A percentile compares a stretch with the other conserved stretches of the same genome.
Conservation (phyloP, 2,113 vertebrate genomes). For the Pangasianodon gigas region DNA sequence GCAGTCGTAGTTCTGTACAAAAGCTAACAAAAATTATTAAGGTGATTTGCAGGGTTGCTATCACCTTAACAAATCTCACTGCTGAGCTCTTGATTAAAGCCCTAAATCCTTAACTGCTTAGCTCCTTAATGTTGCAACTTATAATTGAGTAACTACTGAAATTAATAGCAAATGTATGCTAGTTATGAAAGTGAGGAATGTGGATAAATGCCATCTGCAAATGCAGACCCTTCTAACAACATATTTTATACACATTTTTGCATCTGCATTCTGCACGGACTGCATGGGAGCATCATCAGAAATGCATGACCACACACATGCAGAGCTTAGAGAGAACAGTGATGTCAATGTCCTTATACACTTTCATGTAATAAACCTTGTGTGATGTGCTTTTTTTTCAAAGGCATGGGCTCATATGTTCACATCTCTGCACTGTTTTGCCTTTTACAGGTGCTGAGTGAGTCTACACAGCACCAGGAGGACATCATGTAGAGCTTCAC, state of each 20-base stretch:
- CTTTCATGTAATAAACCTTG: neutral
- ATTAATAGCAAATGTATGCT: neutral
- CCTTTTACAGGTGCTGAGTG: slow-evolving; percentile 66
- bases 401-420: neutral
- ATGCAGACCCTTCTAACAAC: neutral
- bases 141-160: neutral
- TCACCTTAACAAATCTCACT: neutral
- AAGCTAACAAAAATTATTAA: neutral
- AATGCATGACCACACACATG: neutral
- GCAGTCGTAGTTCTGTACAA: neutral
- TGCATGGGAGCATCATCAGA: neutral
- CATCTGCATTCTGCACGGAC: neutral
- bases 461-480: slow-evolving; percentile 71
- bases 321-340: neutral
- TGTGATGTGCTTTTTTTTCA: neutral
- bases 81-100: neutral
- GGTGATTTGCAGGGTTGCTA: neutral
- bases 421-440: neutral
- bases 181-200: neutral
- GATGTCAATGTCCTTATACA: neutral
- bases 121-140: neutral
- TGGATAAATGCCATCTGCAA: neutral
- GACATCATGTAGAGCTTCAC: slow-evolving; percentile 60
- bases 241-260: neutral
- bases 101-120: neutral